Evolutionary conservation across 2,888 invertebrate genomes (phyloP).

Genomic region (Lydus trimaculatus): DNA sequence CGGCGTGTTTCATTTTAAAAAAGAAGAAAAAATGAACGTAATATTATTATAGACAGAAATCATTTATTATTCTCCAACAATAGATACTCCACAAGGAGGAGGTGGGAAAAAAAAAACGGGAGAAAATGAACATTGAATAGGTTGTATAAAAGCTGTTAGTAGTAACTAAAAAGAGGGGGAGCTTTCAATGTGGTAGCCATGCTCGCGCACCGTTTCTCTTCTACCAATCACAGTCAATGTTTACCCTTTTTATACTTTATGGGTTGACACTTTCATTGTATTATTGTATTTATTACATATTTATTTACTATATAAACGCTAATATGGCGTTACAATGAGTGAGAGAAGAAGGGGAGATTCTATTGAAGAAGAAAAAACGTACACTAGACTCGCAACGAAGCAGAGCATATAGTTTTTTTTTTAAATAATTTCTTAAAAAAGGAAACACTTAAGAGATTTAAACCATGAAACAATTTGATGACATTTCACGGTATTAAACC

Average conservation of each 20-base stretch:
- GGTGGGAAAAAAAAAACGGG: not conserved
- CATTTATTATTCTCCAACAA: slow-evolving; percentile 54
- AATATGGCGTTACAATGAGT: not conserved
- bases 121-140: slow-evolving; percentile 28
- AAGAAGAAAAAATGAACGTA: not conserved
- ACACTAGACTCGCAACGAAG: no score
- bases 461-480: slow-evolving; percentile 28
- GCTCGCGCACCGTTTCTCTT: slow-evolving; percentile 26
- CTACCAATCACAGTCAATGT: slow-evolving; percentile 32
- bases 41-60: slow-evolving; percentile 45
- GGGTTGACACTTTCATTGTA: slow-evolving; percentile 28
- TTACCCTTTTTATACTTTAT: slow-evolving; percentile 31
- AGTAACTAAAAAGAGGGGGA: slow-evolving; percentile 22
- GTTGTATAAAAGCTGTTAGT: slow-evolving; percentile 33
- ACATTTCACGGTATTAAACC: slow-evolving; percentile 37
- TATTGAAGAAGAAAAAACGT: no score
- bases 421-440: not conserved
- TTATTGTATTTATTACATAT: slow-evolving; percentile 13
- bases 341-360: no score
- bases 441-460: not conserved
- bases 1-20: slow-evolving; percentile 45
- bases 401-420: no score
- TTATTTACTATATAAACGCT: not conserved
- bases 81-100: slow-evolving; percentile 36
- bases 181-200: slow-evolving; percentile 21